These are phyloP conservation scores for Poeciliopsis prolifica DNA, from an alignment of 2,113 vertebrate genomes.

Conservation along the genomic window DNA sequence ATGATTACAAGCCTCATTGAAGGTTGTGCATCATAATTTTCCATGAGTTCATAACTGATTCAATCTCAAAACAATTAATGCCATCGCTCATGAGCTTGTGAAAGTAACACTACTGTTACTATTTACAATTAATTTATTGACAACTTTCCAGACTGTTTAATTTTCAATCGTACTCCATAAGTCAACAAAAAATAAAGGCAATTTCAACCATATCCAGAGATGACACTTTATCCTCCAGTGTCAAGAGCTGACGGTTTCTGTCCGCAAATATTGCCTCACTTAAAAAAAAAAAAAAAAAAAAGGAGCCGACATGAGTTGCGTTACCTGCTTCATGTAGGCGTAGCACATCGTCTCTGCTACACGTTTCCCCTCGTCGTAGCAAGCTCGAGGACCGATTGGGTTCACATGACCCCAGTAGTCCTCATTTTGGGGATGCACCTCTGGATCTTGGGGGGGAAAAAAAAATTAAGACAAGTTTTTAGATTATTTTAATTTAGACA, in stretches of 20 bases:
- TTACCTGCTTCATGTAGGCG: constrained; percentile 98
- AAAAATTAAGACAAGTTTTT: not conserved
- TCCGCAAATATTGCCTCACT: too few relatives aligned
- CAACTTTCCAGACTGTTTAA: not conserved
- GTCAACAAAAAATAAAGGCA: not conserved
- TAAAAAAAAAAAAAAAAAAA: not conserved
- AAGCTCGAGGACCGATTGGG: constrained; percentile 95
- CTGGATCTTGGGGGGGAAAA: constrained; percentile 84
- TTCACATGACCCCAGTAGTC: constrained; percentile 99
- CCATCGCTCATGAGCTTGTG: not conserved
- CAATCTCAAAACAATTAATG: not conserved
- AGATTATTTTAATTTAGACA: not conserved
- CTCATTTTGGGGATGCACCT: constrained; percentile 97
- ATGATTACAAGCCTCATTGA: not conserved
- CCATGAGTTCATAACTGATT: not conserved
- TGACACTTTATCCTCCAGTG: not conserved
- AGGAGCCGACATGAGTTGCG: too few relatives aligned
- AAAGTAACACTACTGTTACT: not conserved
- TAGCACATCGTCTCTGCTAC: constrained; percentile 99
- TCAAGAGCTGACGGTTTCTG: not conserved
- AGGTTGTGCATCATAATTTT: constrained; percentile 11
- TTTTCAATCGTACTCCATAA: not conserved
- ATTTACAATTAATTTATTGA: not conserved
- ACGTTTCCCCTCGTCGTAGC: constrained; percentile 97
- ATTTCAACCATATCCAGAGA: not conserved